Evolutionary conservation across 2,113 vertebrate genomes (phyloP).

Genomic region (Eretmochelys imbricata): DNA sequence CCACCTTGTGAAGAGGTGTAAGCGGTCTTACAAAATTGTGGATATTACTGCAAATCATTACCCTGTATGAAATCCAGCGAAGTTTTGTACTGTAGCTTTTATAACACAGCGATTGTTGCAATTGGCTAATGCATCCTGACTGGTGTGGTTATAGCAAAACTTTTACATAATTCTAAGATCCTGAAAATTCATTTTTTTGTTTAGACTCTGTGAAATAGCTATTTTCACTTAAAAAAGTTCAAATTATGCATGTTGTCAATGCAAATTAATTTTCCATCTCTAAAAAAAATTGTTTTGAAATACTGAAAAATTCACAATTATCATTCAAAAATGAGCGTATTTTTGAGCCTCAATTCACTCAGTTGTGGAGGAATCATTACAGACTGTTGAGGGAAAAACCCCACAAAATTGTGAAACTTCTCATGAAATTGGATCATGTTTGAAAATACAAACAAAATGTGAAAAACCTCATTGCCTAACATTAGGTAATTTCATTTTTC

Average conservation of each 20-base stretch:
- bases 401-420: constrained; percentile 56
- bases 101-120: background rate
- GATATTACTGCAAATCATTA: background rate
- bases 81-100: background rate
- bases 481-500: constrained; percentile 49
- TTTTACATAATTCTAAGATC: background rate
- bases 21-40: background rate
- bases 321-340: background rate
- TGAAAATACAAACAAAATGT: constrained; percentile 28
- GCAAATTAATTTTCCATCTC: background rate
- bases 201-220: background rate
- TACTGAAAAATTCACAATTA: constrained; percentile 26
- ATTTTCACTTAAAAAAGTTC: background rate
- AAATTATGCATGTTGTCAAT: background rate
- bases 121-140: background rate
- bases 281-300: background rate
- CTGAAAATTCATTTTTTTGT: background rate
- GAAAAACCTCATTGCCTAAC: constrained; percentile 41
- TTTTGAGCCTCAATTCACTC: constrained; percentile 46
- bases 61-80: background rate
- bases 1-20: background rate
- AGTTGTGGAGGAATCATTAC: constrained; percentile 29
- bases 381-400: constrained; percentile 50
- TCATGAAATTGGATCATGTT: constrained; percentile 39
- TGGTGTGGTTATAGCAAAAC: background rate